Evolutionary conservation across 1,140 invertebrate genomes (phyloP), one percentile per base, ranked within the genome.

Genomic region (Drosophila melanogaster): DNA sequence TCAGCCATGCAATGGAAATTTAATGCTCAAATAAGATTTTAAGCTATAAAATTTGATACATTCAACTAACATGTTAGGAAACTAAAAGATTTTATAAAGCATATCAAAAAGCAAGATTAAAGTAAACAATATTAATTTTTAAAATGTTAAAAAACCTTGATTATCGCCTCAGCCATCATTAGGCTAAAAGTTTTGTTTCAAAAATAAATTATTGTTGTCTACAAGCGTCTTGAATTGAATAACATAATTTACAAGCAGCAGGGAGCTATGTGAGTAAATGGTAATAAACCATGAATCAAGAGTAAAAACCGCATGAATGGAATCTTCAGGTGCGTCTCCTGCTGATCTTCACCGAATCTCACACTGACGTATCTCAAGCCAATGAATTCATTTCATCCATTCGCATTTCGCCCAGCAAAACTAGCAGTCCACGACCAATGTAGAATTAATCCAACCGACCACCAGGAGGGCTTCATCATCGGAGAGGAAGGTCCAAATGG

Each of bases 381-480:
- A 40, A 57, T 70, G 67, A 70, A 49, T 70, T 70, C 24, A 57
- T 57, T 70, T 70, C 41, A 49, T 33, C 33, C 17, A 33, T 30
- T 30, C 17, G n/a, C 17, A 30, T 64, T 33, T 38, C 1, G 24
- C 24, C 17, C 26, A 30, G 35, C 49, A 30, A 59, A 69, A 60
- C 17, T 22, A 37, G 12, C 62, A 51, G 17, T 54, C 37, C 26
- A 41, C 49, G 50, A 56, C 71, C 61, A 66, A 56, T 47, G 53
- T 50, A 55, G 15, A 49, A 22, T 62, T 30, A 41, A 15, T 46
- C 70, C 54, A 44, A n/a, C 8, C 40, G 83, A 83, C 83, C 83
- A 87, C 84, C 83, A 65, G 30, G 66, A 65, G 71, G 71, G 70
- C 67, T 47, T 49, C 67, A n/a, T 40, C 50, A 71, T 70, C 15